Base-by-base conservation (phyloP, 2,888 invertebrate genomes). In the Electrophaes corylata region DNA sequence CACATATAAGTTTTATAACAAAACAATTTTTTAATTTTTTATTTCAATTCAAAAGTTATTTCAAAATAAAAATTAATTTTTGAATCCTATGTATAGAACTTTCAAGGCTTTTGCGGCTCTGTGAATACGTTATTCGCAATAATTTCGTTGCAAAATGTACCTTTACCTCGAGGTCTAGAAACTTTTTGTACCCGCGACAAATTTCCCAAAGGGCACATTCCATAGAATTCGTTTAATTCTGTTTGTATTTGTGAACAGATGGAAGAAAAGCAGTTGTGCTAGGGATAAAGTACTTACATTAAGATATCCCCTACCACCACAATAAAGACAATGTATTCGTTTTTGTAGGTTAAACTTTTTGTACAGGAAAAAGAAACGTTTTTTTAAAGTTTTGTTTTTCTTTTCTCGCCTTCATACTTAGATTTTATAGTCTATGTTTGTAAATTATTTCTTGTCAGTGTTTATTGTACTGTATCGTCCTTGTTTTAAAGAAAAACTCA, bases 131-230 rank as follows among this genome's bases (percentile, higher is more conserved):
- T 39, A 37, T 43, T 43, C 26, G 43, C 31, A 44, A 33, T 54
- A 59, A 54, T 50, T 57, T 48, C 40, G 44, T 57, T 55, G 48
- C 43, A 46, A 54, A 56, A 45, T 55, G 43, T 61, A 48, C 29
- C 52, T 47, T 54, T 50, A 52, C 51, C 26, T 54, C 41, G 47
- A 57, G 60, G 45, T 60, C 60, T 57, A 51, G 60, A 61, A 67
- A 64, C 60, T 61, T 67, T 67, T 67, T 71, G 57, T 64, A 51
- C 57, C 62, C 52, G 62, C 65, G 64, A 64, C 61, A 64, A 74
- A 76, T 76, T 78, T 74, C 75, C 76, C 76, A 47, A 29, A 65
- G 67, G 76, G 19, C 47, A 46, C 62, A 69, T 68, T 59, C 67
- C 51, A 59, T 63, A 65, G 66, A 67, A 62, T 67, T 69, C 67